A percentile compares a stretch with the other conserved stretches of the same genome.
Conservation (phyloP, 2,888 invertebrate species). For the Nomada fucata region DNA sequence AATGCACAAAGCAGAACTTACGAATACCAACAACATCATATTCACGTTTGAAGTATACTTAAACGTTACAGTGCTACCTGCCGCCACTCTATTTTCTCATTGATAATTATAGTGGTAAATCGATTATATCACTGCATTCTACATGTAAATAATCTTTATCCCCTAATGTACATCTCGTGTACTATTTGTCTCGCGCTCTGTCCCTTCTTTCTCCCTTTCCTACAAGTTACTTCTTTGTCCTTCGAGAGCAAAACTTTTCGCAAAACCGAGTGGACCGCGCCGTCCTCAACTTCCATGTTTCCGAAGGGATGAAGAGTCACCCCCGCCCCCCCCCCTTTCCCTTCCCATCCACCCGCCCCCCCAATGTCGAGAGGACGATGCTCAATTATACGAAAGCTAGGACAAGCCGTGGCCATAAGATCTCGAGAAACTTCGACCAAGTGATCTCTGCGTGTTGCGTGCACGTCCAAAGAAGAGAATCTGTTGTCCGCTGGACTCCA, state of each 20-base stretch:
- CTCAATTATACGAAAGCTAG: slow-evolving; percentile 73
- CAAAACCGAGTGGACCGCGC: slow-evolving; percentile 21
- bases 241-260: slow-evolving; percentile 38
- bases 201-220: background rate
- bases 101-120: too few species aligned
- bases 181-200: background rate
- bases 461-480: slow-evolving; percentile 24
- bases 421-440: slow-evolving; percentile 61
- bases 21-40: too few species aligned
- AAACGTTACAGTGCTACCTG: too few species aligned
- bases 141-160: background rate
- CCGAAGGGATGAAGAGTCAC: slow-evolving; percentile 30
- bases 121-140: background rate
- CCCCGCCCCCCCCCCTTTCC: background rate
- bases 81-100: too few species aligned
- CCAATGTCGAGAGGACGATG: slow-evolving; percentile 38
- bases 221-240: slow-evolving; percentile 7
- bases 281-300: slow-evolving; percentile 17
- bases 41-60: too few species aligned
- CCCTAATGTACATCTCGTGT: slow-evolving; percentile 13
- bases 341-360: too few species aligned
- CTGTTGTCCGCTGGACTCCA: slow-evolving; percentile 26
- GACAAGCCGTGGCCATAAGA: slow-evolving; percentile 38
- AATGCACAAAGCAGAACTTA: too few species aligned
- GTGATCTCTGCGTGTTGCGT: slow-evolving; percentile 40